These are phyloP conservation scores for Pteronotus mesoamericanus DNA, from an alignment of 2,797 vertebrate species.

Conservation along the genomic window DNA sequence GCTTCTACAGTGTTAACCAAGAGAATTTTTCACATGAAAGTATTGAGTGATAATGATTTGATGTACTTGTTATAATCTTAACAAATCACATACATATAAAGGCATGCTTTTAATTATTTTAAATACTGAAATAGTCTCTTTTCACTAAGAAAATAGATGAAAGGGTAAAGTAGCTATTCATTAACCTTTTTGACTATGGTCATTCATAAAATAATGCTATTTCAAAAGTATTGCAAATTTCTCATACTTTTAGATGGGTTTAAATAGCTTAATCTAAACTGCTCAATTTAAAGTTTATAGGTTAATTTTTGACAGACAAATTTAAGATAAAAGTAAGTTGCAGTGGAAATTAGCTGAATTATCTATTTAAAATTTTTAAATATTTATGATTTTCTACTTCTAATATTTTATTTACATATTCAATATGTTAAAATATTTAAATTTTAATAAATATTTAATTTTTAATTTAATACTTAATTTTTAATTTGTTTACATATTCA, in stretches of 20 bases:
- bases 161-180: background rate
- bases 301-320: background rate
- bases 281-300: background rate
- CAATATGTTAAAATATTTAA: no score
- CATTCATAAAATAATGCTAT: background rate
- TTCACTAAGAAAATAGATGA: background rate
- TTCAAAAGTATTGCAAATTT: background rate
- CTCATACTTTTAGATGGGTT: background rate
- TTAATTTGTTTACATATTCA: background rate
- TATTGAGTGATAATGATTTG: background rate
- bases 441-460: no score
- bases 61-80: background rate
- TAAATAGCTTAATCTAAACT: background rate
- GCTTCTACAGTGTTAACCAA: background rate
- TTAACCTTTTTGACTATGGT: background rate
- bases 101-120: background rate
- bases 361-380: background rate
- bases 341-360: background rate
- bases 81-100: background rate
- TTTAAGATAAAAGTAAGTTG: background rate
- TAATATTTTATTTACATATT: background rate
- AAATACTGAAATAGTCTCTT: background rate
- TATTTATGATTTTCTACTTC: background rate
- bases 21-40: background rate
- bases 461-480: no score